These are phyloP conservation scores for Acyrthosiphon pisum DNA, from an alignment of 1,140 invertebrate species.

Conservation along the genomic window DNA sequence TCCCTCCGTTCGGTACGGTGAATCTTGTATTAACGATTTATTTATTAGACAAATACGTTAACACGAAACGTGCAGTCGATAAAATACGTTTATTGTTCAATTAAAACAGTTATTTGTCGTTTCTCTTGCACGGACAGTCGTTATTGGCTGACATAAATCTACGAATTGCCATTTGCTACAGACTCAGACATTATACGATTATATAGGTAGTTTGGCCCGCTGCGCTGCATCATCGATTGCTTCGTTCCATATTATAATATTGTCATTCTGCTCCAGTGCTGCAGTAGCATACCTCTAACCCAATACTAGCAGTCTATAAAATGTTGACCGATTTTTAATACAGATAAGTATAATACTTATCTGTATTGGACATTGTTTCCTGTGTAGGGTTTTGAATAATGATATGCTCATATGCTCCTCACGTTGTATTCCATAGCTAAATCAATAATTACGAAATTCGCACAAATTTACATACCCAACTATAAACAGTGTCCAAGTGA, in stretches of 20 bases:
- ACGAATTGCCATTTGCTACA: background rate
- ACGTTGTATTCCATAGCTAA: background rate
- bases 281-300: background rate
- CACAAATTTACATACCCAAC: background rate
- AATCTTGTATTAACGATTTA: background rate
- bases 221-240: background rate
- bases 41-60: constrained; percentile 9
- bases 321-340: too few species aligned
- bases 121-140: constrained; percentile 7
- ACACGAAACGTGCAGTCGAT: background rate
- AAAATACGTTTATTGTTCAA: background rate
- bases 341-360: too few species aligned
- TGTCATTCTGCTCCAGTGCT: background rate
- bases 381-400: background rate
- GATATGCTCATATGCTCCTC: background rate
- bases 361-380: background rate
- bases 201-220: background rate
- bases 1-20: background rate
- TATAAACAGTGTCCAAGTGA: background rate
- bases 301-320: background rate
- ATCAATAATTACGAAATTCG: background rate
- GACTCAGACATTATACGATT: background rate
- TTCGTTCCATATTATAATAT: background rate
- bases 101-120: background rate
- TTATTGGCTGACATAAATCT: background rate